Base-by-base conservation (phyloP, 2,888 invertebrate genomes). In the Furcula furcula region DNA sequence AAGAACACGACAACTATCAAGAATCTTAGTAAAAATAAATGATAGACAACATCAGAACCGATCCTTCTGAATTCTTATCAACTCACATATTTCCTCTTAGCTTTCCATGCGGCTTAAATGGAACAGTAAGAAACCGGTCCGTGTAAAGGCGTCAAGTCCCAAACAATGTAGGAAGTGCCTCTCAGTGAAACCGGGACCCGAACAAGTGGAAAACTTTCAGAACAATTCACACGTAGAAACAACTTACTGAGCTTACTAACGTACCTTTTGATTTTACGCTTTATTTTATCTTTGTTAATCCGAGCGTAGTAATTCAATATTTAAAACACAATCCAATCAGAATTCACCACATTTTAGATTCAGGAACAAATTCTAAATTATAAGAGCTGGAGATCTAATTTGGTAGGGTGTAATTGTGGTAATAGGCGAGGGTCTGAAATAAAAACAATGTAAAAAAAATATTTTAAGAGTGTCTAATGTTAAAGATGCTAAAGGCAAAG, bases 131-230 rank as follows among this genome's bases (percentile, higher is more conserved):
- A 26, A 15, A 20, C 29, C 21, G 4, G 36, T n/a, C n/a, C n/a
- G n/a, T 43, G 39, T 38, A 30, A 38, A n/a, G 26, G 26, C 26
- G 28, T n/a, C n/a, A n/a, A 22, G 31, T 38, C 36, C 30, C 35
- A 41, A 44, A 41, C 43, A 34, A 31, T 23, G 12, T 22, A 25
- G 16, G 29, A 46, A 56, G 43, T 36, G 41, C 39, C 26, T 22
- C 25, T 31, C 43, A 39, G 31, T 28, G 15, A 32, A 53, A 49
- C 40, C 49, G 39, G 25, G 37, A 40, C n/a, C 20, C 34, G 32
- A 46, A 55, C 47, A 63, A 66, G 61, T 63, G 62, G 55, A 42
- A 63, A 63, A 72, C 54, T 72, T 69, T 31, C 6, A 9, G 48
- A 30, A 57, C 55, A 49, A 46, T 46, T 45, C 51, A 52, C 37